Base-by-base conservation (phyloP, 2,888 invertebrate species). In the Tinea pellionella region DNA sequence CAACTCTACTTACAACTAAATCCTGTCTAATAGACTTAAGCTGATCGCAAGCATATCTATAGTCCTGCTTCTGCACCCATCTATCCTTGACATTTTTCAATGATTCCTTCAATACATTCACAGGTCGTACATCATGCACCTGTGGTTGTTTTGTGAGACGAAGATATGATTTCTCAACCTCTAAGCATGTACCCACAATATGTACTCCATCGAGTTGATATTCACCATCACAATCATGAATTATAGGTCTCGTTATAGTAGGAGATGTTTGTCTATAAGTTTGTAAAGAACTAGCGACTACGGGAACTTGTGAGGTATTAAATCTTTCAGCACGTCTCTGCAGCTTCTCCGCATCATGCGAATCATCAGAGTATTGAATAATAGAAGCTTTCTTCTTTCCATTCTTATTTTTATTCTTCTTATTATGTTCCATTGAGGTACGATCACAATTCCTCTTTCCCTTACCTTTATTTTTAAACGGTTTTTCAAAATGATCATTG, bases 1-100 rank as follows among this genome's bases (percentile, higher is more conserved):
- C 37, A 29, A n/a, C n/a, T 37, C 59, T 59, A 70, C 91, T 90
- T 81, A 97, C 99, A 63, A 99, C 99, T 69, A 99, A 90, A 90
- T 99, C 99, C 88, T 99, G 99, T 68, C 99, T 89, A 66, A 99
- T 98, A 8, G 98, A 98, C 84, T 99, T 99, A 61, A 99, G 89
- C 84, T 99, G 99, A 89, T 99, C 98, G 88, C 98, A 99, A 62
- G 96, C 95, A 89, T 97, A 99, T 82, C 92, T 93, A 83, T 99
- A 99, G 86, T 99, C 98, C 73, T 93, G 93, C 70, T 93, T 95
- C 61, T 91, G 89, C 65, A 93, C 90, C 97, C 99, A 99, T 70
- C 94, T 93, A 55, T 92, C 90, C 82, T 98, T 97, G 11, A 99
- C 98, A 88, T 95, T 94, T 73, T 91, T 91, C 71, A 99, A 89